Base-by-base conservation (phyloP, 2,797 vertebrate species). In the Tragopan temminckii region DNA sequence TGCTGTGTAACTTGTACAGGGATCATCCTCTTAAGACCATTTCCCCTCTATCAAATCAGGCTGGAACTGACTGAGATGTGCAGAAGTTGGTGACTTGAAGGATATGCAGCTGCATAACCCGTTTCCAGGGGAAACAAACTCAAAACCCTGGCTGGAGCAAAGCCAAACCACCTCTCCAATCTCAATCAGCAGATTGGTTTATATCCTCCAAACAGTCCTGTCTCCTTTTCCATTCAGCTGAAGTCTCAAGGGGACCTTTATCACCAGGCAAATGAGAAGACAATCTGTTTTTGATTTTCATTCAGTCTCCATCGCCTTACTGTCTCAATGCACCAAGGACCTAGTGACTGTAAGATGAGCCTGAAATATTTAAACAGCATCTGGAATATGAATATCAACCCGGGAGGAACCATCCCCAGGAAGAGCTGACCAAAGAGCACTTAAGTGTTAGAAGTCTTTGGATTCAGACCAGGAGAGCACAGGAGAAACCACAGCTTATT, bases 291-390 rank as follows among this genome's bases (percentile, higher is more conserved):
- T 58, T 79, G 71, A 77, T 90, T 93, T 86, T 64, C 68, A 61
- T 75, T 61, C 68, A 33, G 31, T 24, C 67, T 79, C 67, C 67
- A 85, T 64, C 5, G 0, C 64, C 75, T 90, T 50, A 48, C 52
- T 84, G 40, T 25, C 80, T 90, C 29, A 57, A 77, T 25, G 78
- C 61, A 68, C 36, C 5, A 13, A 59, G 68, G 63, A 62, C 29
- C 25, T 63, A 17, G 23, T 1, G 33, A 24, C 76, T 77, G 24
- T 42, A 70, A 63, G 42, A 66, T 45, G 81, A 82, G 68, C 33
- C 67, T 70, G 48, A 84, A 91, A 70, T 80, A 94, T 66, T 94
- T 85, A 50, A 91, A 75, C 45, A n/a, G 78, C 67, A 77, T 38
- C 45, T 85, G 83, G 88, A 90, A 79, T 38, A 75, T 69, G 64